phyloP scores from a whole-genome alignment of 2,888 invertebrate genomes.

The Leucophenga montana region DNA sequence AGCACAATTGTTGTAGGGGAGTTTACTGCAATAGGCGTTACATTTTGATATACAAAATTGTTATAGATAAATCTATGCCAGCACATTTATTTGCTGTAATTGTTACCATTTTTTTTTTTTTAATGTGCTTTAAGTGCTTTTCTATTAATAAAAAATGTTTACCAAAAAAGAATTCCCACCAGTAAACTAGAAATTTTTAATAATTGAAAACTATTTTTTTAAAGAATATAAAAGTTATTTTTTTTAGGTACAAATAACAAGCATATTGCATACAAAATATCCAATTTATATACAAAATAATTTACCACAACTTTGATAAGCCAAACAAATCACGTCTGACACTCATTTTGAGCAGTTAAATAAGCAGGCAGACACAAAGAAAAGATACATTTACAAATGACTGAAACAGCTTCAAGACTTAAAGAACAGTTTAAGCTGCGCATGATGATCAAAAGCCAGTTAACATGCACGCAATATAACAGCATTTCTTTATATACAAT shows the following conservation, averaged over 20 bases:
- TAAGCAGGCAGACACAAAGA: constrained; percentile 1
- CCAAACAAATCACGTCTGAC: constrained; percentile 20
- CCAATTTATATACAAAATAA: constrained; percentile 1
- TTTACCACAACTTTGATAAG: constrained; percentile 2
- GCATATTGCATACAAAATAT: no score
- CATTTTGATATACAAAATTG: no score
- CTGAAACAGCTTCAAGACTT: background rate
- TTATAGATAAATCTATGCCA: no score
- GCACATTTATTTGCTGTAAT: no score
- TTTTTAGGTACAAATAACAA: no score
- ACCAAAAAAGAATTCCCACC: background rate
- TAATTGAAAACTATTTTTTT: no score
- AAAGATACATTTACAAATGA: background rate
- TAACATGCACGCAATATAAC: constrained; percentile 18
- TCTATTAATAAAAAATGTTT: background rate
- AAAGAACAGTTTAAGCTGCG: constrained; percentile 12
- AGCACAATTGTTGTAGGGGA: no score
- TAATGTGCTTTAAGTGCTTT: background rate
- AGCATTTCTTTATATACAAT: constrained; percentile 11
- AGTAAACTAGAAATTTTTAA: background rate
- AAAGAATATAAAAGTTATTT: no score
- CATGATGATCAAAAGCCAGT: background rate
- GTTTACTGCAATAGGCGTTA: no score
- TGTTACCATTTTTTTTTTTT: no score
- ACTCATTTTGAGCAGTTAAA: constrained; percentile 1